phyloP scores from a whole-genome alignment of 2,797 vertebrate species.

The Linurgus olivaceus region DNA sequence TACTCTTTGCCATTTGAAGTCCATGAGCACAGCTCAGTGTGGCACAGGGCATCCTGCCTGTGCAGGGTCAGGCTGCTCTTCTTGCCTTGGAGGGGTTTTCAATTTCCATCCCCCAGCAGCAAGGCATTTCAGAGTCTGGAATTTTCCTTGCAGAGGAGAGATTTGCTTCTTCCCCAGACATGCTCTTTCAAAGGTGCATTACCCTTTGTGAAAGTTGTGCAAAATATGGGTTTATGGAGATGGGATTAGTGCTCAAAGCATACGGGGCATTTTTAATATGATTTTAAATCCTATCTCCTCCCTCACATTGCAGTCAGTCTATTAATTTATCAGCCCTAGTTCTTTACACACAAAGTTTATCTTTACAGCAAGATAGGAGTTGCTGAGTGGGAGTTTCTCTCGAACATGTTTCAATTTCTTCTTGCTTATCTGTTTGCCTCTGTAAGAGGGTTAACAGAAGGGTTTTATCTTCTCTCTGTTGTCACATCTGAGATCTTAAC shows the following conservation, averaged over 20 bases:
- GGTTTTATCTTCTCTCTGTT: neutral
- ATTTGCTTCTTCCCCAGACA: neutral
- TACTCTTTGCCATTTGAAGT: neutral
- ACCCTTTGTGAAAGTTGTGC: neutral
- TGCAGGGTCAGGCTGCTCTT: neutral
- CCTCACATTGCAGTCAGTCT: neutral
- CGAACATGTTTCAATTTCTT: slow-evolving; percentile 40
- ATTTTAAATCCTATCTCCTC: slow-evolving; percentile 27
- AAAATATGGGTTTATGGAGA: neutral
- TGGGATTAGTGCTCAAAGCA: neutral
- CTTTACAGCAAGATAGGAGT: slow-evolving; percentile 6
- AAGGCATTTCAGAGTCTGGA: neutral
- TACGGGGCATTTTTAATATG: neutral
- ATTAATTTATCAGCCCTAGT: slow-evolving; percentile 42
- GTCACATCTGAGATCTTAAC: slow-evolving; percentile 1
- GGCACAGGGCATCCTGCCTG: neutral
- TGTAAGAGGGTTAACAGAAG: slow-evolving; percentile 13
- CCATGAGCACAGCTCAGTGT: accelerated
- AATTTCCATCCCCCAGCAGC: neutral
- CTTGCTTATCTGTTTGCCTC: slow-evolving; percentile 17
- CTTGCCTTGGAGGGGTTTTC: neutral
- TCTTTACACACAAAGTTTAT: slow-evolving; percentile 20
- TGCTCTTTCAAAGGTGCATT: neutral
- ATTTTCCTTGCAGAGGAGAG: neutral
- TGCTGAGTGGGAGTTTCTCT: neutral